phyloP scores from a whole-genome alignment of 2,113 vertebrate species.

The Pelobates fuscus region DNA sequence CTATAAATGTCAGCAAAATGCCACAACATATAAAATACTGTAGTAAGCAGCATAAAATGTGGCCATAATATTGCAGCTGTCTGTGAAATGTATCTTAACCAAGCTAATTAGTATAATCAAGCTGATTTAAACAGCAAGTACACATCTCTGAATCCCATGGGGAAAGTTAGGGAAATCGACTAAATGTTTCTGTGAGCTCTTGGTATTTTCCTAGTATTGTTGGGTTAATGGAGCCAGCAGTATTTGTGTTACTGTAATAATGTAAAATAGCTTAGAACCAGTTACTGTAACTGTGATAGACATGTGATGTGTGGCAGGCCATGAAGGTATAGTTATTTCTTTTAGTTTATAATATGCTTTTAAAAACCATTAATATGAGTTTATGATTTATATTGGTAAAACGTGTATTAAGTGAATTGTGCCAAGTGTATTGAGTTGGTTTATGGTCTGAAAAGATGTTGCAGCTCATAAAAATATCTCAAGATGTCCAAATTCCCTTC shows the following conservation, averaged over 20 bases:
- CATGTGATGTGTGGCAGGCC: too few relatives aligned
- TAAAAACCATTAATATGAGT: too few relatives aligned
- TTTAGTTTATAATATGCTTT: too few relatives aligned
- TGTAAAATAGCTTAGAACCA: constrained; percentile 23
- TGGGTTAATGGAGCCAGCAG: constrained; percentile 20
- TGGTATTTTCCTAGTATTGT: constrained; percentile 21
- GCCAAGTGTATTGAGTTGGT: too few relatives aligned
- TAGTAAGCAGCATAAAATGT: not conserved
- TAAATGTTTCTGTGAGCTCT: constrained; percentile 12
- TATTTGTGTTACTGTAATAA: constrained; percentile 15
- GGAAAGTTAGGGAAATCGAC: constrained; percentile 12
- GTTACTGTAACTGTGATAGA: not conserved
- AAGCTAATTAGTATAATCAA: constrained; percentile 26
- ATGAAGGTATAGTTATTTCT: too few relatives aligned
- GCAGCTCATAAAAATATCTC: too few relatives aligned
- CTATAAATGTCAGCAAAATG: too few relatives aligned
- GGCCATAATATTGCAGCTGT: not conserved
- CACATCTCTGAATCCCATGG: constrained; percentile 6
- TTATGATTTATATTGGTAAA: too few relatives aligned
- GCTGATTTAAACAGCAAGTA: constrained; percentile 26
- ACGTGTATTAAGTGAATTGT: too few relatives aligned
- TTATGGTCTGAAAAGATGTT: too few relatives aligned
- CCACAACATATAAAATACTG: not conserved
- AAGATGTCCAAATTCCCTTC: too few relatives aligned
- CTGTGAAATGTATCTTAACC: constrained; percentile 15